Percentiles rank a stretch among this genome's conserved stretches.
Conservation (phyloP, 2,113 vertebrate genomes). For the Rhinolophus sinicus region DNA sequence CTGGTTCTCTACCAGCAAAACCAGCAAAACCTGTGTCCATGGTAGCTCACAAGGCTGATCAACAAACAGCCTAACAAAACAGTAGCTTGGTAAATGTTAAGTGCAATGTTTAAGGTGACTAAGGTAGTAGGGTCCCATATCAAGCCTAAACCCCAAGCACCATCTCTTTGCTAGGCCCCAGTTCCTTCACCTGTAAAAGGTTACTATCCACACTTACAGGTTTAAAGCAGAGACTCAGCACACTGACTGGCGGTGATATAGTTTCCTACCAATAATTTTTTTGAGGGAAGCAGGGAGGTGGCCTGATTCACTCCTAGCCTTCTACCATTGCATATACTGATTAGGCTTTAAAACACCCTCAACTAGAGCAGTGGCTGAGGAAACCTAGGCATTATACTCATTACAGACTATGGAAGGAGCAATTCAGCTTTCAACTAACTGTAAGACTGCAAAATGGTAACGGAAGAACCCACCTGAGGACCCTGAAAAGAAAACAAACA, state of each 20-base stretch:
- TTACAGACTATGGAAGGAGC: neutral
- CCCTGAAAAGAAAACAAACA: neutral
- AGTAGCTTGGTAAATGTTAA: neutral
- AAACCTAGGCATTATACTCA: neutral
- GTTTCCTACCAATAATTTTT: neutral
- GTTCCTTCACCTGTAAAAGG: neutral
- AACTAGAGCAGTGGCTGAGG: neutral
- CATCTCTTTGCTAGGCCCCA: neutral
- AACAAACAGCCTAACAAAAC: conserved; percentile 3
- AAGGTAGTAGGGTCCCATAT: neutral
- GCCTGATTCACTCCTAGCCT: neutral
- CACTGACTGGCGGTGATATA: neutral
- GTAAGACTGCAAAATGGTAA: conserved; percentile 9
- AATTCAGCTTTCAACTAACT: neutral
- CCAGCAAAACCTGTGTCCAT: conserved; percentile 5
- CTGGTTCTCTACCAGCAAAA: conserved; percentile 41
- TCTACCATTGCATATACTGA: neutral
- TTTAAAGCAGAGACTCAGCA: neutral
- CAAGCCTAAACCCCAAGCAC: neutral
- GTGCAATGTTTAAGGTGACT: neutral
- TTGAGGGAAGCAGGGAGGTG: neutral
- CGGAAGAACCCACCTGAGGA: neutral
- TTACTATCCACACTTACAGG: neutral
- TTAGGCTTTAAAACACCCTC: neutral
- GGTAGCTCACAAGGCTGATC: neutral